Conservation (phyloP, 2,113 vertebrate genomes). For the Ondatra zibethicus region DNA sequence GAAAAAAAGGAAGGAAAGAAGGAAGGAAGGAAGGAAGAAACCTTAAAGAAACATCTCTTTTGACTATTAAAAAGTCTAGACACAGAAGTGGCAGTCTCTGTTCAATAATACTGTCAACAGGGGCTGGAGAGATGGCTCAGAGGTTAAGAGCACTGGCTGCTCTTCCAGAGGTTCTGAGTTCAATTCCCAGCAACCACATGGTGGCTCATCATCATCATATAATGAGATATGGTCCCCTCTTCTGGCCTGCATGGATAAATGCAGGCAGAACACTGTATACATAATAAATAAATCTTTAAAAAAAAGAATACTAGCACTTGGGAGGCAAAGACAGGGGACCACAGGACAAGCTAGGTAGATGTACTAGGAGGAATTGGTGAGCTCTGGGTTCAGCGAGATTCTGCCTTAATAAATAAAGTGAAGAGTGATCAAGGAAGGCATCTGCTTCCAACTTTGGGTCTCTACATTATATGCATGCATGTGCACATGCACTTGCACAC, state of each 20-base stretch:
- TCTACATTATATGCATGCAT: neutral
- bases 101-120: neutral
- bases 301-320: neutral
- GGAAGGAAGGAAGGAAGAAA: neutral
- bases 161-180: too few species aligned
- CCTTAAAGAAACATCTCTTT: neutral
- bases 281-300: too few species aligned
- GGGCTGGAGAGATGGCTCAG: too few species aligned
- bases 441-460: neutral
- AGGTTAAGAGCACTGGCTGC: too few species aligned
- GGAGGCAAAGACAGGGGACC: neutral
- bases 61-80: conserved; percentile 19
- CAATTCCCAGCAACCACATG: too few species aligned
- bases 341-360: neutral
- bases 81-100: neutral
- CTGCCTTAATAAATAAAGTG: neutral
- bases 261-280: too few species aligned
- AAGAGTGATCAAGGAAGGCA: neutral
- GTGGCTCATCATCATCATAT: too few species aligned
- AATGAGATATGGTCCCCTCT: too few species aligned
- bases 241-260: too few species aligned
- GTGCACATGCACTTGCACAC: neutral
- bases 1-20: neutral
- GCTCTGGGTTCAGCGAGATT: neutral
- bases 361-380: neutral